Evolutionary conservation across 2,888 invertebrate genomes (phyloP).

Genomic region (Cyclophora albipunctata): DNA sequence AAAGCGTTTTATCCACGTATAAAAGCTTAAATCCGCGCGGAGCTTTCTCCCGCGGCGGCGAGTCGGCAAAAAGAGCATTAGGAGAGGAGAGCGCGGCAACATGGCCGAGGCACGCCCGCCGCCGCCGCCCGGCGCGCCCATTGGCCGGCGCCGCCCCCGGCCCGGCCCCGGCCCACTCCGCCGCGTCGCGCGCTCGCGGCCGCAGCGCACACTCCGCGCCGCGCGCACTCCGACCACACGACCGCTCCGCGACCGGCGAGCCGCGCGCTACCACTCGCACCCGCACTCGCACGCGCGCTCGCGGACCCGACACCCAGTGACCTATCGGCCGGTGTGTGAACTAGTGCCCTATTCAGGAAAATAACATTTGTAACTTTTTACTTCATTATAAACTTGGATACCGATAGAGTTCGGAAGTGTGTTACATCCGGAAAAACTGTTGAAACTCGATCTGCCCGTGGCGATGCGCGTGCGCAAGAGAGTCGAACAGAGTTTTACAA

Average conservation of each 20-base stretch:
- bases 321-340: not conserved
- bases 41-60: slow-evolving; percentile 67
- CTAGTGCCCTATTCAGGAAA: not conserved
- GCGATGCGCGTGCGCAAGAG: slow-evolving; percentile 27
- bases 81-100: slow-evolving; percentile 48
- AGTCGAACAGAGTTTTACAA: slow-evolving; percentile 6
- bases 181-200: slow-evolving; percentile 40
- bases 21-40: slow-evolving; percentile 74
- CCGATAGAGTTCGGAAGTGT: no score
- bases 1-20: slow-evolving; percentile 75
- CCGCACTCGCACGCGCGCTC: not conserved
- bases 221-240: slow-evolving; percentile 20
- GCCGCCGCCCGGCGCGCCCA: slow-evolving; percentile 26
- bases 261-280: slow-evolving; percentile 4
- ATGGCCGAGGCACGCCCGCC: slow-evolving; percentile 66
- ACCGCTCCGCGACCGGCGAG: slow-evolving; percentile 14
- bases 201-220: slow-evolving; percentile 24
- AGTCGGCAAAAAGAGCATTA: slow-evolving; percentile 71
- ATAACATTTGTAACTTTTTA: not conserved
- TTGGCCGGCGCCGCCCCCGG: slow-evolving; percentile 30
- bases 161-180: slow-evolving; percentile 16
- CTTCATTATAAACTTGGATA: not conserved
- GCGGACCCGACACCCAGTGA: not conserved
- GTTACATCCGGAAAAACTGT: not conserved
- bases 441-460: slow-evolving; percentile 1